phyloP scores from a whole-genome alignment of 2,113 vertebrate species.

The Alexandromys fortis region DNA sequence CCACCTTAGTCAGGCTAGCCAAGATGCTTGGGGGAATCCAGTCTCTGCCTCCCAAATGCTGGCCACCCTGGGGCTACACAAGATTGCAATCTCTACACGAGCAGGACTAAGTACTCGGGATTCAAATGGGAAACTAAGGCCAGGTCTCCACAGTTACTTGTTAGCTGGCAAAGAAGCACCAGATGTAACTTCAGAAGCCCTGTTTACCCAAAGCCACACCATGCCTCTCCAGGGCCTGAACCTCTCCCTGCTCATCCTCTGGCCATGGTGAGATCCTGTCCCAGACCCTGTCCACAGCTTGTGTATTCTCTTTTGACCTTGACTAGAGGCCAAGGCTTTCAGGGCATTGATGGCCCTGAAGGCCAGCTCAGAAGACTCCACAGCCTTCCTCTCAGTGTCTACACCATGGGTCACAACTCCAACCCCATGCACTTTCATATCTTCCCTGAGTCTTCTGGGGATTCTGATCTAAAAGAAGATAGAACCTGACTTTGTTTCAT shows the following conservation, averaged over 20 bases:
- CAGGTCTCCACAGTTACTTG: not conserved
- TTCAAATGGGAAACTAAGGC: no score
- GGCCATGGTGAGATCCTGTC: accelerated
- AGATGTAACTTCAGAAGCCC: accelerated
- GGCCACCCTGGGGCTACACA: no score
- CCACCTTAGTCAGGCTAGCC: not conserved
- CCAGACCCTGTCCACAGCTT: not conserved
- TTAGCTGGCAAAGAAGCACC: not conserved
- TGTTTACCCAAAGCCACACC: not conserved
- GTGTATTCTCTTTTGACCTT: not conserved
- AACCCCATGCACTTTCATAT: not conserved
- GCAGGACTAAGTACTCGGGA: not conserved
- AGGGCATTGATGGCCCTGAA: no score
- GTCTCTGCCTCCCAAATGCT: not conserved
- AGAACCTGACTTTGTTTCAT: no score
- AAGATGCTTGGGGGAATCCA: not conserved
- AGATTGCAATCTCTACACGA: no score
- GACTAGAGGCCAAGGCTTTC: not conserved
- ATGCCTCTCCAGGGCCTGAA: accelerated
- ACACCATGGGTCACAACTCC: not conserved
- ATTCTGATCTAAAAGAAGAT: not conserved
- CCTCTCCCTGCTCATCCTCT: not conserved
- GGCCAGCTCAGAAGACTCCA: not conserved
- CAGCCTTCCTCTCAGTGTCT: not conserved
- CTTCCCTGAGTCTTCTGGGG: no score